These are phyloP conservation scores for Melanostigma gelatinosum DNA, from an alignment of 2,113 vertebrate genomes.

Conservation along the genomic window DNA sequence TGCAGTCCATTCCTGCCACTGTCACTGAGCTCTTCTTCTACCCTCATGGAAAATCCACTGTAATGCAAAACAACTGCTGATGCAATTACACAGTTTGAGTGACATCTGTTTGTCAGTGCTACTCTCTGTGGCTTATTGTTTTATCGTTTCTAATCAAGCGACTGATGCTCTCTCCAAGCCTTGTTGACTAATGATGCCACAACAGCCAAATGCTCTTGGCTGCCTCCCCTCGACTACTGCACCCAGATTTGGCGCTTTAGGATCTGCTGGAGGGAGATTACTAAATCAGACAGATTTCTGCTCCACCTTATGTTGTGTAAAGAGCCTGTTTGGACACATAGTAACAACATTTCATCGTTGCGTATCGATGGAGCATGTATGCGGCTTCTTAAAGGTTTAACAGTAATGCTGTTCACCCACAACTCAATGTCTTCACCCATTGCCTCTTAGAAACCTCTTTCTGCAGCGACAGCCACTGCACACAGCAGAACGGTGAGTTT, in stretches of 20 bases:
- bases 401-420: slow-evolving; percentile 29
- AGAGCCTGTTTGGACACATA: slow-evolving; percentile 46
- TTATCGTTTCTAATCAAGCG: slow-evolving; percentile 77
- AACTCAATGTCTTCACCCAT: slow-evolving; percentile 51
- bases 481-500: slow-evolving; percentile 78
- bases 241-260: slow-evolving; percentile 53
- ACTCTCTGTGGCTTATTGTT: slow-evolving; percentile 69
- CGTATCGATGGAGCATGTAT: slow-evolving; percentile 23
- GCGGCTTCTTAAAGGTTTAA: slow-evolving; percentile 6
- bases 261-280: slow-evolving; percentile 60
- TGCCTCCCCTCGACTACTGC: slow-evolving; percentile 60
- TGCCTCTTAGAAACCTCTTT: slow-evolving; percentile 81
- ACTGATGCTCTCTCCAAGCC: slow-evolving; percentile 70
- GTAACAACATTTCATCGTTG: slow-evolving; percentile 50
- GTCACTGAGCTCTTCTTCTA: slow-evolving; percentile 56
- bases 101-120: slow-evolving; percentile 71
- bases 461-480: slow-evolving; percentile 76
- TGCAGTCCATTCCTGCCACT: slow-evolving; percentile 62
- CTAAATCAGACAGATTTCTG: slow-evolving; percentile 68
- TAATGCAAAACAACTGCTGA: slow-evolving; percentile 79
- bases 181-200: slow-evolving; percentile 73
- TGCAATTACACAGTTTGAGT: slow-evolving; percentile 70
- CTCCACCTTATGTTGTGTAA: slow-evolving; percentile 65
- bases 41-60: slow-evolving; percentile 73
- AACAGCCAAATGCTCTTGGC: slow-evolving; percentile 67